phyloP scores from a whole-genome alignment of 2,113 vertebrate genomes.

The Capreolus pygargus region DNA sequence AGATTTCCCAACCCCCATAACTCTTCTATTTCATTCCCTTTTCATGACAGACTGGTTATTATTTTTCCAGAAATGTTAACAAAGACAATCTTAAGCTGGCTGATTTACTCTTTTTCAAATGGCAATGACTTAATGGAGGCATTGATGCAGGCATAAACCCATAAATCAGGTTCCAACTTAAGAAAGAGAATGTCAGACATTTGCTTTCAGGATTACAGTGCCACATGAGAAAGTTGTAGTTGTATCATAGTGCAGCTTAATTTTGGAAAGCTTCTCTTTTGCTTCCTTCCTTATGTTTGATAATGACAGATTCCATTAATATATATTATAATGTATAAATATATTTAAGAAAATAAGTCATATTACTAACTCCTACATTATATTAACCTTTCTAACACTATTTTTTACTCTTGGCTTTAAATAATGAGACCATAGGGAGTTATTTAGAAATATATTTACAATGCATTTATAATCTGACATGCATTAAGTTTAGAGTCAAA shows the following conservation, averaged over 20 bases:
- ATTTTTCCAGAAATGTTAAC: background rate
- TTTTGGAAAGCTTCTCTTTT: background rate
- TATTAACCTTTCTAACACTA: background rate
- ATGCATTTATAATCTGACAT: background rate
- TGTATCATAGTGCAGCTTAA: background rate
- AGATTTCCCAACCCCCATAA: background rate
- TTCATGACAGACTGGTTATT: background rate
- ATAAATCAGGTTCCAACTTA: slow-evolving; percentile 6
- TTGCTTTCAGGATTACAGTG: background rate
- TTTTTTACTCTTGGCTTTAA: background rate
- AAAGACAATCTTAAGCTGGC: background rate
- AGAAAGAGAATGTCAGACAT: slow-evolving; percentile 4
- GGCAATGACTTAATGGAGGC: background rate
- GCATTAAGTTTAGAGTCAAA: background rate
- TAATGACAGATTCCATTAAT: background rate
- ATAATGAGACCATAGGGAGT: background rate
- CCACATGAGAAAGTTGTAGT: background rate
- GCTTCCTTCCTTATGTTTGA: background rate
- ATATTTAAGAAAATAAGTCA: background rate
- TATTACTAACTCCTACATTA: background rate
- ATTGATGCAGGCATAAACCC: background rate
- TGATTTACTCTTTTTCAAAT: background rate
- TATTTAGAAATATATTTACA: slow-evolving; percentile 9
- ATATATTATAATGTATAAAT: background rate
- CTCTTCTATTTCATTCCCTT: background rate